Evolutionary conservation across 2,888 invertebrate genomes (phyloP).

Genomic region (Luperina nickerlii): DNA sequence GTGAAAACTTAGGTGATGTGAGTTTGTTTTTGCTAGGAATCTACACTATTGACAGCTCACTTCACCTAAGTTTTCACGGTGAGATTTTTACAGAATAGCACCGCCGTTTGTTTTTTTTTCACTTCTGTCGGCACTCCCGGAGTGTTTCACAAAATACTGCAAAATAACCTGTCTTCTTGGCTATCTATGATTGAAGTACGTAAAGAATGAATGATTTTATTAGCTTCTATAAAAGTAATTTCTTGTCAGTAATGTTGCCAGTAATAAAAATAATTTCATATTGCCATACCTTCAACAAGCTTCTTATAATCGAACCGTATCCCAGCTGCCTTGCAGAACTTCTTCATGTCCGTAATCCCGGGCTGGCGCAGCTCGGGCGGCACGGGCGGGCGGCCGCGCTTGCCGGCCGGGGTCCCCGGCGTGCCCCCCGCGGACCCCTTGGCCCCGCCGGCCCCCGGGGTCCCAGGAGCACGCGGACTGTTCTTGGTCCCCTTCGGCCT

Average conservation of each 20-base stretch:
- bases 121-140: no score
- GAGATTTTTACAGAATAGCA: no score
- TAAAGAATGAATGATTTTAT: no score
- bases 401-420: slow-evolving; percentile 64
- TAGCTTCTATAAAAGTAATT: no score
- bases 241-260: not conserved
- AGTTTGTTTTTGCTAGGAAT: no score
- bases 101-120: no score
- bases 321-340: slow-evolving; percentile 88
- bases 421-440: slow-evolving; percentile 24
- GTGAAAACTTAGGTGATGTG: no score
- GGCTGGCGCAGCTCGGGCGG: slow-evolving; percentile 86
- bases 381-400: slow-evolving; percentile 86
- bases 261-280: not conserved
- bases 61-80: no score
- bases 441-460: not conserved
- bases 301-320: slow-evolving; percentile 89
- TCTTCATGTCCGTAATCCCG: slow-evolving; percentile 89
- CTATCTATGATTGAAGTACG: no score
- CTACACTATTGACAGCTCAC: no score
- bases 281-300: slow-evolving; percentile 83
- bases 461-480: slow-evolving; percentile 64
- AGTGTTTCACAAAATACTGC: no score
- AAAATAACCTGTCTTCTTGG: no score
- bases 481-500: slow-evolving; percentile 86